A percentile compares a stretch with the other conserved stretches of the same genome.
Conservation (phyloP, 2,888 invertebrate species). For the Drosophila incognita region DNA sequence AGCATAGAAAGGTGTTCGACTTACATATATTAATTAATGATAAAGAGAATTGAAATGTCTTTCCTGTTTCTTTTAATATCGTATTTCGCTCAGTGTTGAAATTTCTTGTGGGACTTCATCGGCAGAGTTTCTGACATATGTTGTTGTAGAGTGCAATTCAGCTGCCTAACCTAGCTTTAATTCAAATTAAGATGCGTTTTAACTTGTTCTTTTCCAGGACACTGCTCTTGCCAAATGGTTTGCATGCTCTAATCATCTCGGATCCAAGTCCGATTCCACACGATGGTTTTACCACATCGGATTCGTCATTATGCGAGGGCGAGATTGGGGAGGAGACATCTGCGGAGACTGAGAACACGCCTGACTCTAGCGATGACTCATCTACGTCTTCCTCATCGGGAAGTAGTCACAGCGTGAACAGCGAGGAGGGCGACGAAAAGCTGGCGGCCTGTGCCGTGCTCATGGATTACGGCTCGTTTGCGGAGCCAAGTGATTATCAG, state of each 20-base stretch:
- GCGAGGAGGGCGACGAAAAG: constrained; percentile 82
- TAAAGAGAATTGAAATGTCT: not conserved
- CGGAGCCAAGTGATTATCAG: constrained; percentile 91
- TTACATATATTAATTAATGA: too few relatives aligned
- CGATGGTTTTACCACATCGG: constrained; percentile 77
- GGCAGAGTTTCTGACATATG: not conserved
- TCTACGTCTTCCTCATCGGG: constrained; percentile 56
- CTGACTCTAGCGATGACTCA: constrained; percentile 28
- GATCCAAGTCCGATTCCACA: constrained; percentile 86
- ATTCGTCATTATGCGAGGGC: constrained; percentile 68
- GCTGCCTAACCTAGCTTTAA: not conserved
- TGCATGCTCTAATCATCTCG: constrained; percentile 90
- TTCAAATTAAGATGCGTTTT: not conserved
- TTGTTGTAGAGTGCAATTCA: not conserved
- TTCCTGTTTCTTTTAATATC: not conserved
- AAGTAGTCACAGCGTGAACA: constrained; percentile 21
- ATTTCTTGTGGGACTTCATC: not conserved
- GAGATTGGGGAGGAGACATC: constrained; percentile 69
- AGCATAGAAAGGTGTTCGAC: not conserved
- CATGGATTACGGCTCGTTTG: constrained; percentile 91
- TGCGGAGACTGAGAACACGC: constrained; percentile 66
- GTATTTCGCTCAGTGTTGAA: not conserved
- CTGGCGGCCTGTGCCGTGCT: constrained; percentile 91
- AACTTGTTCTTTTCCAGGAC: constrained; percentile 85
- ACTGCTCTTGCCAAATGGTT: constrained; percentile 89